Percentiles rank a stretch among this genome's conserved stretches.
These are phyloP conservation scores for Leptarthrus brevirostris DNA, from an alignment of 2,888 invertebrate genomes.

Conservation along the genomic window DNA sequence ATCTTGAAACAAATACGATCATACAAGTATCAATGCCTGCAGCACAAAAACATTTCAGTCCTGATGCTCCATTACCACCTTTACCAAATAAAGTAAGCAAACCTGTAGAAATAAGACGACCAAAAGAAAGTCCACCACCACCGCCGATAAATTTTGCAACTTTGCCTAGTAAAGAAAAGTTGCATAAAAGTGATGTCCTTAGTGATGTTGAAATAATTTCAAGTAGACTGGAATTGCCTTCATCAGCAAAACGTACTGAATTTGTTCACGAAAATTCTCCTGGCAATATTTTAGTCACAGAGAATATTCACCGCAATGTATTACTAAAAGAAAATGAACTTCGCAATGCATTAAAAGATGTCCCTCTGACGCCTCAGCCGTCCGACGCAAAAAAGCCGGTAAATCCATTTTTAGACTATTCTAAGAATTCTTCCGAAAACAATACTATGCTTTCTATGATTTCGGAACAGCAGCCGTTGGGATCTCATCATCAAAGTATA, in stretches of 20 bases:
- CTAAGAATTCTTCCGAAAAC: conserved; percentile 48
- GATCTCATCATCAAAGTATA: conserved; percentile 43
- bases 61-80: conserved; percentile 54
- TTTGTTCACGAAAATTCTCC: conserved; percentile 65
- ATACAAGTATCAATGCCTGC: conserved; percentile 58
- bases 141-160: conserved; percentile 65
- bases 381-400: conserved; percentile 59
- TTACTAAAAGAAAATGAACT: conserved; percentile 65
- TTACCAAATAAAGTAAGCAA: conserved; percentile 37
- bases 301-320: conserved; percentile 65
- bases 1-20: conserved; percentile 64
- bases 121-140: conserved; percentile 66
- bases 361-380: conserved; percentile 50
- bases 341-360: conserved; percentile 62
- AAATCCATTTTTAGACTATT: conserved; percentile 64
- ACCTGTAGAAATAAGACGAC: conserved; percentile 56
- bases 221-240: conserved; percentile 57
- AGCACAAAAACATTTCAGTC: conserved; percentile 47
- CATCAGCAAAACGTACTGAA: conserved; percentile 62
- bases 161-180: conserved; percentile 59
- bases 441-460: conserved; percentile 57
- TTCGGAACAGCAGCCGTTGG: conserved; percentile 50
- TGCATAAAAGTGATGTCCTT: conserved; percentile 56
- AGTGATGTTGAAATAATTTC: conserved; percentile 64
- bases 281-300: conserved; percentile 64